phyloP scores from a whole-genome alignment of 2,113 vertebrate genomes.

The Microtus pennsylvanicus region DNA sequence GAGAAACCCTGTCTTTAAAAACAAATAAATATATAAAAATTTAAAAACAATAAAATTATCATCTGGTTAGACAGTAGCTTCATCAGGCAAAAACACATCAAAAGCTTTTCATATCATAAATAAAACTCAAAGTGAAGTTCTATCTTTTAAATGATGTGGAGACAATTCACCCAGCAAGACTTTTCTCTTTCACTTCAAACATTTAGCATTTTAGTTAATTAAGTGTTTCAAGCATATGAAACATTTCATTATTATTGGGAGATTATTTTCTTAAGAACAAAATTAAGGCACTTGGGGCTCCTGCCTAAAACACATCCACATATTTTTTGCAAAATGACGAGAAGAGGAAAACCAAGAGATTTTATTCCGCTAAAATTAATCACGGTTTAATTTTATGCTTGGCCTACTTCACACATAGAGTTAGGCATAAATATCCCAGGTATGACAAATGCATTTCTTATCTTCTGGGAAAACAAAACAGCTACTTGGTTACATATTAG shows the following conservation, averaged over 20 bases:
- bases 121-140: constrained; percentile 7
- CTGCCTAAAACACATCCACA: constrained; percentile 1
- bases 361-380: constrained; percentile 37
- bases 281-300: constrained; percentile 54
- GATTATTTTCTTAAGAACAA: constrained; percentile 27
- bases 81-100: constrained; percentile 1
- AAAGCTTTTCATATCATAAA: constrained; percentile 26
- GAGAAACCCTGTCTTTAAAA: background rate
- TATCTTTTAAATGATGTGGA: constrained; percentile 61
- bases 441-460: background rate
- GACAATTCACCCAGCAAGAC: constrained; percentile 63
- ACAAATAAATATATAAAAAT: background rate
- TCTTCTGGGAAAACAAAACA: background rate
- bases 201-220: constrained; percentile 64
- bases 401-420: background rate
- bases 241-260: constrained; percentile 72
- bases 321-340: constrained; percentile 53
- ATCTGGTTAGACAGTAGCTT: constrained; percentile 11
- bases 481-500: background rate
- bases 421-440: background rate
- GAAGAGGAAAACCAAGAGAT: background rate
- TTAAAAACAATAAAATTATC: constrained; percentile 59
- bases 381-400: constrained; percentile 23
- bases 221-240: constrained; percentile 66
- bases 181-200: constrained; percentile 61